Evolutionary conservation across 2,797 vertebrate genomes (phyloP).

Genomic region (Sparus aurata): DNA sequence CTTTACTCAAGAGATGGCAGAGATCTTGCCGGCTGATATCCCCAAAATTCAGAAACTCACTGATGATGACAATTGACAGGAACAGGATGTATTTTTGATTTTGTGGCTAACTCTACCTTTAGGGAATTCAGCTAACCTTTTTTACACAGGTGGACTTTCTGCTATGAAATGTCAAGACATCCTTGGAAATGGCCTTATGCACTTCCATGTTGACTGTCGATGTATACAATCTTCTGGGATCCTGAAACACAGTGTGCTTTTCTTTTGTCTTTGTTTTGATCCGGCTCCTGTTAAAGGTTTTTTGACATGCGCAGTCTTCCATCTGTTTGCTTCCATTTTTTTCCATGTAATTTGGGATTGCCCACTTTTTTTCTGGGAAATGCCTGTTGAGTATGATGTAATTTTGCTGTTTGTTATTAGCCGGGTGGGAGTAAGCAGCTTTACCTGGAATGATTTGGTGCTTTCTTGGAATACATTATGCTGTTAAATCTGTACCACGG

Average conservation of each 20-base stretch:
- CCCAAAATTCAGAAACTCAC: too few species aligned
- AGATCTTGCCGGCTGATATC: too few species aligned
- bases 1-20: too few species aligned
- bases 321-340: not conserved
- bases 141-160: not conserved
- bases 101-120: too few species aligned
- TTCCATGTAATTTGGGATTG: not conserved
- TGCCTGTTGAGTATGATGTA: not conserved
- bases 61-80: too few species aligned
- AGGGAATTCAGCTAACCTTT: not conserved
- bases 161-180: not conserved
- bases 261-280: not conserved
- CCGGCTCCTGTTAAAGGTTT: not conserved
- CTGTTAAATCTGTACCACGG: not conserved
- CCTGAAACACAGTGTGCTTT: not conserved
- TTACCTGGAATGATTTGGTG: not conserved
- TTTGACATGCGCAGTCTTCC: not conserved
- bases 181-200: not conserved
- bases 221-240: slow-evolving; percentile 5
- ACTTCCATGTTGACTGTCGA: slow-evolving; percentile 7
- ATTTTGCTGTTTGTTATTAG: not conserved
- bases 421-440: not conserved
- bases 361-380: not conserved
- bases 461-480: not conserved
- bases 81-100: too few species aligned